These are phyloP conservation scores for Dinoponera quadriceps DNA, from an alignment of 1,140 invertebrate species.

Conservation along the genomic window DNA sequence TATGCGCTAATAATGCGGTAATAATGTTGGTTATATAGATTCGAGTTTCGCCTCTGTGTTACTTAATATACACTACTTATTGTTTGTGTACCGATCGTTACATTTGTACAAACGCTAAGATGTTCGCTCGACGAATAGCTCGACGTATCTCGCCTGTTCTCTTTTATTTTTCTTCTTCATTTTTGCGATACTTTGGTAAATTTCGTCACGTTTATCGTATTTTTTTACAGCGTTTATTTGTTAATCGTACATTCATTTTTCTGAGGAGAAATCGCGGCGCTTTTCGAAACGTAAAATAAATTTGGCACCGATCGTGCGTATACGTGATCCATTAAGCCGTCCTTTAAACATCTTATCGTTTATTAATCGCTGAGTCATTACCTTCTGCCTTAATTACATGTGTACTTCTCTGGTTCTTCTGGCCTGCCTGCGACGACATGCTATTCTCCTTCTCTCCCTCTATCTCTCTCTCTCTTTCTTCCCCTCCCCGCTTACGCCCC, in stretches of 20 bases:
- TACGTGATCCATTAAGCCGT: too few relatives aligned
- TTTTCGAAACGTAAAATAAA: too few relatives aligned
- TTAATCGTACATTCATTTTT: too few relatives aligned
- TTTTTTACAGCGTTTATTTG: background rate
- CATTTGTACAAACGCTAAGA: background rate
- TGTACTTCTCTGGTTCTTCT: slow-evolving; percentile 7
- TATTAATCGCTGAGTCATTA: too few relatives aligned
- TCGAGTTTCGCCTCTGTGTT: slow-evolving; percentile 30
- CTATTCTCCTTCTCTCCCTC: too few relatives aligned
- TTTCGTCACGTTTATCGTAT: background rate
- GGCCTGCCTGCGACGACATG: background rate
- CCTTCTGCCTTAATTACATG: background rate
- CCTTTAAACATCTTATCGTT: too few relatives aligned
- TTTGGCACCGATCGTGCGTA: too few relatives aligned
- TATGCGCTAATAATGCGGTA: slow-evolving; percentile 65
- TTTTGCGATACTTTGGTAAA: background rate
- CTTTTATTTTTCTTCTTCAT: too few relatives aligned
- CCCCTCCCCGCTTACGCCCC: slow-evolving; percentile 8
- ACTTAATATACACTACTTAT: slow-evolving; percentile 48
- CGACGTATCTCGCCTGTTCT: too few relatives aligned
- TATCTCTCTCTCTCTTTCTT: background rate
- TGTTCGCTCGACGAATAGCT: too few relatives aligned
- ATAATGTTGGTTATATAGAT: slow-evolving; percentile 60
- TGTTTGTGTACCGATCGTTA: slow-evolving; percentile 42
- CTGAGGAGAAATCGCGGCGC: too few relatives aligned